phyloP scores from a whole-genome alignment of 2,797 vertebrate genomes.

The Dendrocincla fuliginosa region DNA sequence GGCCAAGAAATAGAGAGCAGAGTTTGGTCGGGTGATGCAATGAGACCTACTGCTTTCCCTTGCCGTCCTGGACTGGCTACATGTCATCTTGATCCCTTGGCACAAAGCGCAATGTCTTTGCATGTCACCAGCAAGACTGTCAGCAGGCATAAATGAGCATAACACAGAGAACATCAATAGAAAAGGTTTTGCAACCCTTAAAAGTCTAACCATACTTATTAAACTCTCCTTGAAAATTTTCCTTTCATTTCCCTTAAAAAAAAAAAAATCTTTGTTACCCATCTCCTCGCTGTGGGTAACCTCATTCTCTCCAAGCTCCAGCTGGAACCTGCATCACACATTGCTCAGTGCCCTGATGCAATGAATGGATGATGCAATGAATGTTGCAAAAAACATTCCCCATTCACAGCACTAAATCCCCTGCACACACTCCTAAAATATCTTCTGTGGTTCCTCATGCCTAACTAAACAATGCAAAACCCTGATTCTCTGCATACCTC shows the following conservation, averaged over 20 bases:
- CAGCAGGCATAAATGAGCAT: neutral
- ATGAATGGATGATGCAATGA: no score
- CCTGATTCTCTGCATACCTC: slow-evolving; percentile 39
- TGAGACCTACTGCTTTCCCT: neutral
- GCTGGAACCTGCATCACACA: slow-evolving; percentile 34
- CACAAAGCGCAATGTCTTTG: neutral
- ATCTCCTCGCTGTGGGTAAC: slow-evolving; percentile 31
- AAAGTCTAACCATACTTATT: neutral
- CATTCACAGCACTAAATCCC: slow-evolving; percentile 13
- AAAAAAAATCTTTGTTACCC: neutral
- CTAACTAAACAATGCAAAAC: slow-evolving; percentile 53
- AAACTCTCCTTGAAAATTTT: neutral
- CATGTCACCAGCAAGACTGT: neutral
- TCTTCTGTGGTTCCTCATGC: slow-evolving; percentile 24
- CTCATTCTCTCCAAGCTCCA: slow-evolving; percentile 43
- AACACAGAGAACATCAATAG: neutral
- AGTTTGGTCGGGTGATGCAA: neutral
- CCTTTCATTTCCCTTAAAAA: neutral
- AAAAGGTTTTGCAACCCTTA: neutral
- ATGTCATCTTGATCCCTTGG: neutral
- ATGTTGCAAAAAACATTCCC: slow-evolving; percentile 35
- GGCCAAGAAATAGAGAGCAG: neutral
- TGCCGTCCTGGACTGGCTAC: neutral
- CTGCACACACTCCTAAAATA: slow-evolving; percentile 46
- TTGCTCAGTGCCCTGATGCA: neutral